These are phyloP conservation scores for Seriola rivoliana DNA, from an alignment of 2,113 vertebrate genomes.

Conservation along the genomic window DNA sequence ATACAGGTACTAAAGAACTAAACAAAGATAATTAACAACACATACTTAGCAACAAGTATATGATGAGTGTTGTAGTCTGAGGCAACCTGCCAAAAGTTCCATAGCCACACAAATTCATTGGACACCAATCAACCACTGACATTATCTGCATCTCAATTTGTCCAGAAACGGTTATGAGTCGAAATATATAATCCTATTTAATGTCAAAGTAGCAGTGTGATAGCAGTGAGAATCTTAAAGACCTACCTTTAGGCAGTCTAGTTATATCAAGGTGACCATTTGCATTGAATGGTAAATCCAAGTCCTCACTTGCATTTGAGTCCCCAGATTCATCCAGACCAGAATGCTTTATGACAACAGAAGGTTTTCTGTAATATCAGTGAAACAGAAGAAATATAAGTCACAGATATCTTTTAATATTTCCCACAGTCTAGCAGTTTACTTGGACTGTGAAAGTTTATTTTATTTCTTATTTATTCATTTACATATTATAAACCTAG, in stretches of 20 bases:
- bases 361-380: conserved; percentile 89
- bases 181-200: background rate
- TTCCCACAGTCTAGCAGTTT: background rate
- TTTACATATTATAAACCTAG: background rate
- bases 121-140: background rate
- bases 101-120: background rate
- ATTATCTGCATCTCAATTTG: background rate
- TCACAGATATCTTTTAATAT: background rate
- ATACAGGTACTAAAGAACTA: background rate
- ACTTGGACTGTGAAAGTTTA: background rate
- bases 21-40: background rate
- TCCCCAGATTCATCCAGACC: conserved; percentile 93
- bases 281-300: conserved; percentile 84
- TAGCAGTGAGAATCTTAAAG: background rate
- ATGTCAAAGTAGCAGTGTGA: background rate
- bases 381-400: conserved; percentile 11
- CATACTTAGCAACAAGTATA: background rate
- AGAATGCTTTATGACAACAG: conserved; percentile 92
- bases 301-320: conserved; percentile 87
- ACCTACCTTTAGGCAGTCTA: conserved; percentile 92
- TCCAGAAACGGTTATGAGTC: background rate
- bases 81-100: background rate
- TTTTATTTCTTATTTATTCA: too few species aligned
- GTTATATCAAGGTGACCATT: conserved; percentile 91
- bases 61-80: background rate